Evolutionary conservation across 2,113 vertebrate genomes (phyloP), one percentile per base, ranked within the genome.

Genomic region (Hepsetus odoe): DNA sequence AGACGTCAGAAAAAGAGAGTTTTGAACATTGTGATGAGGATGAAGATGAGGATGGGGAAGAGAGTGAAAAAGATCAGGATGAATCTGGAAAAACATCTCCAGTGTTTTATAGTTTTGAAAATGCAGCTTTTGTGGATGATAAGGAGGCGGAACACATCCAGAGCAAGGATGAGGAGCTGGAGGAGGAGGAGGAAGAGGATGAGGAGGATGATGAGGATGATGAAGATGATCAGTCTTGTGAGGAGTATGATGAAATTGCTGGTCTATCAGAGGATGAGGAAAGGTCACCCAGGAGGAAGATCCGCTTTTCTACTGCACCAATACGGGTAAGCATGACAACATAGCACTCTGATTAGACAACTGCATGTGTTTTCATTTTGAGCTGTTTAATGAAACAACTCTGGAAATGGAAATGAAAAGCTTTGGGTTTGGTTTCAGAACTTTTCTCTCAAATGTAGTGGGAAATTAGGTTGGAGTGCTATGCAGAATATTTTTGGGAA

Each of bases 191-290:
- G 40, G 88, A 86, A 49, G 76, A 85, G 1, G 89, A 83, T 0
- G 81, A 86, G 4, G 82, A 79, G 4, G 82, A 76, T 49, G 88
- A 86, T 51, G 76, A 85, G 2, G 89, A 83, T 0, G 81, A 85
- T 10, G 92, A 91, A 18, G 91, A 93, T 78, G 90, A 93, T 82
- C 88, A 88, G 56, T 87, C 86, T 83, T 90, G 87, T 74, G 87
- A 87, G 74, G 93, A 95, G 53, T 95, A 94, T 67, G 94, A 95
- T 28, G 94, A 95, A 83, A 87, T 90, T 76, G 90, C 90, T 65
- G 95, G 95, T 74, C 91, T 97, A 53, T 95, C 95, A 9, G 95
- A 96, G 83, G 96, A 97, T 80, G 96, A 97, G 58, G 92, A 94
- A n/a, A 88, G 89, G 26, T 86, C 66, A 7, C 79, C 85, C 32